Percentiles rank a stretch among this genome's conserved stretches.
phyloP scores from a whole-genome alignment of 2,113 vertebrate genomes.

The Paradoxurus hermaphroditus region DNA sequence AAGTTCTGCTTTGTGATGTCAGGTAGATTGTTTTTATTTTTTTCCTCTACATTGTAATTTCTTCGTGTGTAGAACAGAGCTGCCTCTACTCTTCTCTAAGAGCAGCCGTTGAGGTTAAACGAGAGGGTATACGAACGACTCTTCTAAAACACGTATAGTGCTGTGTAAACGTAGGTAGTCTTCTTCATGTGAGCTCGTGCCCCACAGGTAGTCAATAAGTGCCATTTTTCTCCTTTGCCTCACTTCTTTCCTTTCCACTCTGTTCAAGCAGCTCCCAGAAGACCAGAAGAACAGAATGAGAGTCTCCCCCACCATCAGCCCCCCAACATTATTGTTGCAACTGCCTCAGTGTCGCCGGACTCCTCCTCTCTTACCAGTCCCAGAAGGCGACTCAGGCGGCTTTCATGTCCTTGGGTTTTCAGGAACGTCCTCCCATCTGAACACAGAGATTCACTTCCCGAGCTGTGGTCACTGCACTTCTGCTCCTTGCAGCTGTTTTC shows the following conservation, averaged over 20 bases:
- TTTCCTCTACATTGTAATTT: neutral
- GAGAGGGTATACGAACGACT: neutral
- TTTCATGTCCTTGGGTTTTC: conserved; percentile 9
- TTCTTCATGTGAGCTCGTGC: neutral
- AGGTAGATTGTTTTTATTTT: neutral
- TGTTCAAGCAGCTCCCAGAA: neutral
- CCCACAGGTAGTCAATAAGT: neutral
- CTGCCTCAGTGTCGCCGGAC: neutral
- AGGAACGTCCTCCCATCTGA: neutral
- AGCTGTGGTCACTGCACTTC: neutral
- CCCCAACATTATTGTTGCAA: neutral
- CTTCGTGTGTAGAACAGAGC: neutral
- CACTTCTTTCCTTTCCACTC: neutral
- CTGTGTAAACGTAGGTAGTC: neutral
- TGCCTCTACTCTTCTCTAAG: neutral
- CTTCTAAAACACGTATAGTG: neutral
- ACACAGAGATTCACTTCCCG: neutral
- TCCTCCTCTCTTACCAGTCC: neutral
- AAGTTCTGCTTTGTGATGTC: neutral
- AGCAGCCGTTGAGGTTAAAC: neutral
- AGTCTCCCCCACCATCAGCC: accelerated
- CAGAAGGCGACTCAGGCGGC: neutral
- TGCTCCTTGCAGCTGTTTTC: neutral
- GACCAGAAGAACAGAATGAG: neutral
- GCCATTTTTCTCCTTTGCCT: neutral